A percentile compares a stretch with the other conserved stretches of the same genome.
These are phyloP conservation scores for Vanessa atalanta DNA, from an alignment of 1,140 invertebrate species.

Conservation along the genomic window DNA sequence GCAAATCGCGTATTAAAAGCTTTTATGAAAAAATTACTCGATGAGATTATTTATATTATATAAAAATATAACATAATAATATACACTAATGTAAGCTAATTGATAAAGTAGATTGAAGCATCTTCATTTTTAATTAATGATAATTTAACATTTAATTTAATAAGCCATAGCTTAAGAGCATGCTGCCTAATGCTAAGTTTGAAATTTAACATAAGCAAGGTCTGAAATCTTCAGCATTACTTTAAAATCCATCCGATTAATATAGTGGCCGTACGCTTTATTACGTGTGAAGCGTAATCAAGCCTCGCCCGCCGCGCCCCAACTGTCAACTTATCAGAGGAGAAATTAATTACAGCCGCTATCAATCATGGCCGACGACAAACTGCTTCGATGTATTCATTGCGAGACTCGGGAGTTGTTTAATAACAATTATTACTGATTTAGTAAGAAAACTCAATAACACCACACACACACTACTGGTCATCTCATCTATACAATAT, in stretches of 20 bases:
- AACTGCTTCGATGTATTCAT: conserved; percentile 62
- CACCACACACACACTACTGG: too few relatives aligned
- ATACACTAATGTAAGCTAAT: too few relatives aligned
- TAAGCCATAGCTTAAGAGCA: too few relatives aligned
- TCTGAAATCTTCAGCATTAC: neutral
- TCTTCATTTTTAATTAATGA: neutral
- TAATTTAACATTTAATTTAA: neutral
- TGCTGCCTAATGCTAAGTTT: too few relatives aligned
- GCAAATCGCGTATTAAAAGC: too few relatives aligned
- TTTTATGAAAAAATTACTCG: too few relatives aligned
- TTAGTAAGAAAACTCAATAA: conserved; percentile 6
- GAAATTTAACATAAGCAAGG: neutral
- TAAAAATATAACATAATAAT: too few relatives aligned
- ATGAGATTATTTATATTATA: too few relatives aligned
- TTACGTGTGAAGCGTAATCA: conserved; percentile 56
- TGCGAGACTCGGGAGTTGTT: conserved; percentile 24
- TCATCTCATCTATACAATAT: too few relatives aligned
- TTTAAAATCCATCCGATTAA: conserved; percentile 25
- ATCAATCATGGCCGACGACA: conserved; percentile 67
- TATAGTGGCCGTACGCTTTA: conserved; percentile 44
- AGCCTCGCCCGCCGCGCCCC: conserved; percentile 49
- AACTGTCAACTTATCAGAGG: conserved; percentile 67
- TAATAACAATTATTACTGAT: conserved; percentile 15
- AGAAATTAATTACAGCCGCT: conserved; percentile 68
- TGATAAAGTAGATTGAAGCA: too few relatives aligned